Base-by-base conservation (phyloP, 2,113 vertebrate genomes). In the Pomatorhinus ruficollis region DNA sequence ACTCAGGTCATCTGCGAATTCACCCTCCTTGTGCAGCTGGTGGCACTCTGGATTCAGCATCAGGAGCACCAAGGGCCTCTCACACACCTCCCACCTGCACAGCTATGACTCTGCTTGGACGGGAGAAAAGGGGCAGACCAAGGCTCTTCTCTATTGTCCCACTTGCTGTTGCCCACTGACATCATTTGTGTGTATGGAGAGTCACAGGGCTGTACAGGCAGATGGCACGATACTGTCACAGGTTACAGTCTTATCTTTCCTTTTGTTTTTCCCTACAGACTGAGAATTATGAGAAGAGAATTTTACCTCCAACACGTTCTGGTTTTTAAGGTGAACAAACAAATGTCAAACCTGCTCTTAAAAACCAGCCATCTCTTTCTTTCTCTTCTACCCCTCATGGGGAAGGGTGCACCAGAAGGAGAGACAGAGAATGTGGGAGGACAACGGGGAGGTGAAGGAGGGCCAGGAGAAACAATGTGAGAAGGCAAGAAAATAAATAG, bases 401-500 rank as follows among this genome's bases (percentile, higher is more conserved):
- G 35, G 39, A 92, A 44, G 19, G 16, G 5, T 72, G 21, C 6
- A 1, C 1, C 3, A 83, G 57, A 86, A 79, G n/a, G 53, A 87
- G 20, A n/a, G 35, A 68, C 50, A 83, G 12, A 47, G 49, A 88
- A 74, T 1, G 11, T 66, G n/a, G 12, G 50, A 83, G 18, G 37
- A 94, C 40, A 22, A 49, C 0, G 0, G 49, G 10, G 28, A 1
- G 2, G 31, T 0, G 1, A 69, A 77, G 40, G 83, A 79, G 24
- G 19, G n/a, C 25, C 70, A 72, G 33, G 37, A 91, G 53, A 44
- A 89, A 83, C 53, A 69, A 37, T 10, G 50, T 61, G 50, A 81
- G 80, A 92, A 91, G 12, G 45, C 28, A 89, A 89, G 64, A 63
- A 86, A 86, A 88, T 80, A 92, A 91, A 89, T 5, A 83, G 83